Percentiles rank a stretch among this genome's conserved stretches.
Conservation (phyloP, 2,888 invertebrate genomes). For the Tridacna gigas region DNA sequence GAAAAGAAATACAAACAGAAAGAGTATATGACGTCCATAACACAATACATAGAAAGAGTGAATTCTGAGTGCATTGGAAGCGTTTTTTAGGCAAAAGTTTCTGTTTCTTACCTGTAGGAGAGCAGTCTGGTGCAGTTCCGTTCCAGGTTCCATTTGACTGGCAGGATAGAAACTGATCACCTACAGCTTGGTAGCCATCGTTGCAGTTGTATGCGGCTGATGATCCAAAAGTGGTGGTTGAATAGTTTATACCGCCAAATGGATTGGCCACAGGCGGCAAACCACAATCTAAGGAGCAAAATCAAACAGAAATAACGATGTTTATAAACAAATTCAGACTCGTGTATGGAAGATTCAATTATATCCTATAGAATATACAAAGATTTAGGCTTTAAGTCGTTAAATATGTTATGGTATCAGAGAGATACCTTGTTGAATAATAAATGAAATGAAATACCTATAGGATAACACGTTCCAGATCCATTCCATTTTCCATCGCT, state of each 20-base stretch:
- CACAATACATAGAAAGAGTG: too few relatives aligned
- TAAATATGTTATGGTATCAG: too few relatives aligned
- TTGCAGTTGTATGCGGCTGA: background rate
- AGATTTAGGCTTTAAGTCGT: too few relatives aligned
- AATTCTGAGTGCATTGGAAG: too few relatives aligned
- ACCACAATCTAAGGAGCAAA: slow-evolving; percentile 2
- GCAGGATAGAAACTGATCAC: background rate
- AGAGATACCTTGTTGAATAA: too few relatives aligned
- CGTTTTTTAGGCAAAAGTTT: too few relatives aligned
- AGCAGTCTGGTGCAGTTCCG: slow-evolving; percentile 9
- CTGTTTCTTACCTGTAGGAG: background rate
- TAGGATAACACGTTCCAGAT: background rate
- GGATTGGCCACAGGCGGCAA: background rate
- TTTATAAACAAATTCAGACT: too few relatives aligned
- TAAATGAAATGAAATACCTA: background rate
- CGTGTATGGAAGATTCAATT: too few relatives aligned
- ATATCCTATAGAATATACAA: too few relatives aligned
- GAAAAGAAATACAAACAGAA: background rate
- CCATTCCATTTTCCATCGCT: background rate
- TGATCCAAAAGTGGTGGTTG: background rate
- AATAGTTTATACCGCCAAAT: background rate
- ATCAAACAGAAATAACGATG: too few relatives aligned
- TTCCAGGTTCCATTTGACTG: background rate
- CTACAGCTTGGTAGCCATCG: background rate
- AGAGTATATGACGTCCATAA: background rate